Base-by-base conservation (phyloP, 92 coral and sea anemone species). In the Virgularia gustaviana region DNA sequence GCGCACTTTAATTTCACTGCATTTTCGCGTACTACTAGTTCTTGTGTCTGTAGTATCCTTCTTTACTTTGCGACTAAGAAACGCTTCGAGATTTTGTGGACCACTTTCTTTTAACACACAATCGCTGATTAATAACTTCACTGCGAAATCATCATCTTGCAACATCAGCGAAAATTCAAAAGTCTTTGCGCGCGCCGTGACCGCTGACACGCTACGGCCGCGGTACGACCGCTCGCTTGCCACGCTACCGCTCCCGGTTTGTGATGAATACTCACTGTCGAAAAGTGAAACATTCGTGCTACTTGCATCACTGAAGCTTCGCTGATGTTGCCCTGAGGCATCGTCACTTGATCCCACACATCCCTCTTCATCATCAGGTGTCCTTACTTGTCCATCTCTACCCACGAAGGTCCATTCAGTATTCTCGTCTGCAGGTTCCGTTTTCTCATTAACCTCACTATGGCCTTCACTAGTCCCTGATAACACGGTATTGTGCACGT, bases 301-400 rank as follows among this genome's bases (percentile, higher is more conserved):
- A 81, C 96, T 92, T 4, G 81, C 83, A 8, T 84, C 84, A 70
- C 92, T 89, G 19, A 72, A 85, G 32, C 92, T 70, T 57, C 90
- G 65, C 27, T 72, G 65, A 45, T 76, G 80, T 45, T 67, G 77
- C 12, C 47, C 28, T 22, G 15, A 54, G 9, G 53, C 76, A 10
- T 77, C 42, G 16, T 57, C 0, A 30, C 39, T 0, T 16, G 4
- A n/a, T 11, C 1, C 60, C 12, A 22, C 60, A 13, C 43, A n/a
- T 11, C 1, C 60, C 12, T 11, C 60, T 4, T 42, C 33, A 29
- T 51, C 61, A 30, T 34, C 75, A 3, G 44, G 18, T 49, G 25
- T 25, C 43, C 39, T 25, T 0, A 31, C 19, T 8, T 4, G 39
- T 30, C 54, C 44, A 3, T 49, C 43, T 1, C 51, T n/a, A 6